A percentile compares a stretch with the other conserved stretches of the same genome.
Evolutionary conservation across 2,888 invertebrate genomes (phyloP).

Genomic region (Pediacus dermestoides): DNA sequence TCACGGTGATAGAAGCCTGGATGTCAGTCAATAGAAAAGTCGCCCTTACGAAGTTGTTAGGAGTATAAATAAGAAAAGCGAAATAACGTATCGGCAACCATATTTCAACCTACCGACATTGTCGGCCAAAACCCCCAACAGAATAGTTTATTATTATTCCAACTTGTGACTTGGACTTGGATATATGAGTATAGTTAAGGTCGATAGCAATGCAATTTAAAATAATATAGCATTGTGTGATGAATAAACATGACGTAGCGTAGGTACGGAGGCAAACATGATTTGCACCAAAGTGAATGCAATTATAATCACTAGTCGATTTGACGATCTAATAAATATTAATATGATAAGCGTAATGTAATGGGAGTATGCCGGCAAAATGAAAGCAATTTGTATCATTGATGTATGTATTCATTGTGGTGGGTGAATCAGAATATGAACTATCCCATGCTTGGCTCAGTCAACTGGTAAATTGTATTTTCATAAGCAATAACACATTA

Average conservation of each 20-base stretch:
- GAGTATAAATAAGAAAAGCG: no score
- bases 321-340: conserved; percentile 31
- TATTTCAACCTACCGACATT: no score
- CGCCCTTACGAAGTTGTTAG: no score
- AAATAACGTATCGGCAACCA: no score
- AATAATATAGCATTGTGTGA: no score
- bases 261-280: background rate
- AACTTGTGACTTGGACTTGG: no score
- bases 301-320: conserved; percentile 3
- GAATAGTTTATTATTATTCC: no score
- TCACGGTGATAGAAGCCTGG: conserved; percentile 1
- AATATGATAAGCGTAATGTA: conserved; percentile 24
- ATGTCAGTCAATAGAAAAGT: background rate
- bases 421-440: conserved; percentile 13
- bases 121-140: no score
- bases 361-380: conserved; percentile 25
- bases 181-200: no score
- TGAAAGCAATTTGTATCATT: conserved; percentile 36
- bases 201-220: no score
- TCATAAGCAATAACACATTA: conserved; percentile 35
- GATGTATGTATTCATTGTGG: conserved; percentile 26
- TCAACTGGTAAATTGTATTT: conserved; percentile 43
- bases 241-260: background rate
- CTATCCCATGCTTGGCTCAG: conserved; percentile 18
- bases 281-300: conserved; percentile 7